phyloP scores from a whole-genome alignment of 2,797 vertebrate genomes.

The Urophycis tenuis region DNA sequence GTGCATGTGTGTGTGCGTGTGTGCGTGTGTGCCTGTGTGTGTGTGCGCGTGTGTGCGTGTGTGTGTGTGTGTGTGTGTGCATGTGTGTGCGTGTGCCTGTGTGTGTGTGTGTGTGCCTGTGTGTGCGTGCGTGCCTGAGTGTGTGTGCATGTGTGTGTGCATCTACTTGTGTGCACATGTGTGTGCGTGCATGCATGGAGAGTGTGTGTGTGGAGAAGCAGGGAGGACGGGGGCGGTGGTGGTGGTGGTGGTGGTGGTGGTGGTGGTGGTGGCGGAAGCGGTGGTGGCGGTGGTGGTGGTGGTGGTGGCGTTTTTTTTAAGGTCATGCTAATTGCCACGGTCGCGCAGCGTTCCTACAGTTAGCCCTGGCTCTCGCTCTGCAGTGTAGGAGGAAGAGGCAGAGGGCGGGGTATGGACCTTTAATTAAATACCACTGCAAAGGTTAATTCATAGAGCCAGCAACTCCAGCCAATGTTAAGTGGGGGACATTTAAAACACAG shows the following conservation, averaged over 20 bases:
- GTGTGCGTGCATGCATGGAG: too few relatives aligned
- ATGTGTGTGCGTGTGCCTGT: background rate
- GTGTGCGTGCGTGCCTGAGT: background rate
- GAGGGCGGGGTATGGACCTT: conserved; percentile 72
- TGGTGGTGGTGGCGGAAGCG: conserved; percentile 16
- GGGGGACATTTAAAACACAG: conserved; percentile 53
- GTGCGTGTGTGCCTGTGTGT: background rate
- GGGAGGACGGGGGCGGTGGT: background rate
- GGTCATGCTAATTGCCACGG: conserved; percentile 76
- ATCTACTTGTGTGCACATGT: too few relatives aligned
- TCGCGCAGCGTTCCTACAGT: conserved; percentile 57
- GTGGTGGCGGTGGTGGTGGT: background rate
- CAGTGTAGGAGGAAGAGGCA: conserved; percentile 29
- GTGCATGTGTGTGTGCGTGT: too few relatives aligned
- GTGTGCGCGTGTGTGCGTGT: too few relatives aligned
- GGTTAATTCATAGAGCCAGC: conserved; percentile 69
- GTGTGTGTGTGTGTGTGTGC: background rate
- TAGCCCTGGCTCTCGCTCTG: conserved; percentile 45
- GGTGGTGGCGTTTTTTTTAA: conserved; percentile 62
- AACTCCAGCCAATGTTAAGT: conserved; percentile 52
- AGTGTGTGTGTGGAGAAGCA: background rate
- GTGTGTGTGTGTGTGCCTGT: too few relatives aligned
- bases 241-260: background rate
- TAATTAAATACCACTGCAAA: conserved; percentile 79
- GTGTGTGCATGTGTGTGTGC: background rate